Evolutionary conservation across 2,113 vertebrate species (phyloP), one percentile per base, ranked within the genome.

Genomic region (Paracanthobrama guichenoti): DNA sequence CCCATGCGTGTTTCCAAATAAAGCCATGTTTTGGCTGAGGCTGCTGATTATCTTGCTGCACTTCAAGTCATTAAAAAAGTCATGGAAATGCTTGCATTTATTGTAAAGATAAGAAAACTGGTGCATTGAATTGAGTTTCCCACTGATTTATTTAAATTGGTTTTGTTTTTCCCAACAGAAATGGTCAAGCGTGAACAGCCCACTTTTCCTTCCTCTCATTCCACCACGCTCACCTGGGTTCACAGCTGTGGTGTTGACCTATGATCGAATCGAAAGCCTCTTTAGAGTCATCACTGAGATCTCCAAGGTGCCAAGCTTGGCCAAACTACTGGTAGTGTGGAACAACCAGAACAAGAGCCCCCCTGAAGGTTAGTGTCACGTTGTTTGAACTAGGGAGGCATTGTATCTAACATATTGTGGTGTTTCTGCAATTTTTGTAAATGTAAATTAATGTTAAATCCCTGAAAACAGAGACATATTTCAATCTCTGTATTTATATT

Each of bases 331-430:
- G 39, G 97, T 99, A 12, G 97, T 99, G 73, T 99, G 98, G 98
- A 99, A 99, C 90, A 99, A 99, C 90, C 98, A 99, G 93, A 99
- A 99, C 88, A 99, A 99, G 90, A 96, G 94, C 86, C 98, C 98
- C 4, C 98, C 98, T 8, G 97, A 98, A 95, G 97, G 98, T 99
- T 93, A 95, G 92, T 53, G 66, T 42, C 48, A 13, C 39, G 10
- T 55, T 39, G n/a, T 24, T 13, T 12, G 44, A 46, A 39, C 39
- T 39, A 39, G 39, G 35, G 39, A 39, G 6, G 6, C 6, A 39
- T 39, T 39, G 3, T 35, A 35, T 35, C 35, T 35, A 35, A 35
- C 35, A 35, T 35, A 35, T 35, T 35, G 35, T 35, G 35, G 4
- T 35, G 35, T 35, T 35, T 35, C 35, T 35, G 35, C 3, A 2